Base-by-base conservation (phyloP, 2,797 vertebrate species). In the Sebastes minor region DNA sequence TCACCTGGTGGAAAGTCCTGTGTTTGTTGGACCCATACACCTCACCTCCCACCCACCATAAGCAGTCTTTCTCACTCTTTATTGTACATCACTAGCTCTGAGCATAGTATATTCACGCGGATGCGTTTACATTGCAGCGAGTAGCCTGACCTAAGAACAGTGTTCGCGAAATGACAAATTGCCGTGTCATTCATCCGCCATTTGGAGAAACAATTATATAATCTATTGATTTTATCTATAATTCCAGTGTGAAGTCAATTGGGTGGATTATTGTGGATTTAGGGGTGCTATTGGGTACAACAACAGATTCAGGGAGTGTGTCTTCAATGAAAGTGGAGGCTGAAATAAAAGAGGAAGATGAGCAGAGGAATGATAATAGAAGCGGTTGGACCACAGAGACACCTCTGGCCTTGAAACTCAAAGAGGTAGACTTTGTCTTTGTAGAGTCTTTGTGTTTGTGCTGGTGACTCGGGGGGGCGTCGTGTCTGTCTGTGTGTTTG, bases 361-460 rank as follows among this genome's bases (percentile, higher is more conserved):
- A 80, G 75, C 76, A 77, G 60, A 66, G 49, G 55, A 81, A 86
- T 76, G 53, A 62, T 46, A 78, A 74, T 38, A 52, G 56, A 61
- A 35, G n/a, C 16, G 59, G 33, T 57, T 64, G 55, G 63, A 74
- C 76, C 55, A 12, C 62, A 79, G 80, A 88, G 76, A 84, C 78
- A 71, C 49, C 55, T 79, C 70, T 76, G 78, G 79, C 83, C 76
- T 89, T 84, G 81, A 86, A 84, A 81, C 42, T 84, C 30, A 53
- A 49, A 42, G 62, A 46, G 57, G 55, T 68, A 63, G 38, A 52
- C 66, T 73, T 83, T 80, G 80, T 75, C 78, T 88, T 87, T 84
- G 66, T 59, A 56, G 62, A 69, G 71, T 81, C 82, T 87, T 84
- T 89, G 81, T 77, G 63, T 81, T 85, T 73, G 76, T 88, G 85